These are phyloP conservation scores for Solea solea DNA, from an alignment of 2,113 vertebrate genomes.

Conservation along the genomic window DNA sequence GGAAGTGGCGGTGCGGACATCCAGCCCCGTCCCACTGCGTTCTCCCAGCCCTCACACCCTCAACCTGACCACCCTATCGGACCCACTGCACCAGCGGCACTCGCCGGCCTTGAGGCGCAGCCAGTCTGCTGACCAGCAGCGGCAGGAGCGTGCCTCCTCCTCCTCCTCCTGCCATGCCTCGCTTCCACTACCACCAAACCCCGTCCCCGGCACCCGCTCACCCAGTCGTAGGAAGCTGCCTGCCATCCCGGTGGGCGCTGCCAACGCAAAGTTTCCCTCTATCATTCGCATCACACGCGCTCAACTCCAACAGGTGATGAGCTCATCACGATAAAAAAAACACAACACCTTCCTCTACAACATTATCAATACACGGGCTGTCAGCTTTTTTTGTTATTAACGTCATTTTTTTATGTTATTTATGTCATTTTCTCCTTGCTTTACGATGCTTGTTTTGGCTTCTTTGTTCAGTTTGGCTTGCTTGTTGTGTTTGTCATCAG, in stretches of 20 bases:
- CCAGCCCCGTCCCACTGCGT: conserved; percentile 84
- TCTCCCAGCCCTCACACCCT: conserved; percentile 88
- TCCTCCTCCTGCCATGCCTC: conserved; percentile 82
- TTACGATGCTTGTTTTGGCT: conserved; percentile 54
- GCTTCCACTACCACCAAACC: conserved; percentile 73
- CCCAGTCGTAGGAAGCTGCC: conserved; percentile 90
- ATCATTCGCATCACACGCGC: conserved; percentile 93
- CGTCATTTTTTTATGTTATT: conserved; percentile 19
- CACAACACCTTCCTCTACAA: conserved; percentile 17
- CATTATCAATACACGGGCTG: conserved; percentile 27
- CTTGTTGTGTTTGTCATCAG: conserved; percentile 54
- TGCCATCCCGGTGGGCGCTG: conserved; percentile 84
- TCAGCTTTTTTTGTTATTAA: conserved; percentile 17
- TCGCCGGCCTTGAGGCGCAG: conserved; percentile 84
- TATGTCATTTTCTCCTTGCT: background rate
- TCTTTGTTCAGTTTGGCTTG: conserved; percentile 43
- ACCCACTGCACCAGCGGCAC: conserved; percentile 84
- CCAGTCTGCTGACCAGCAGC: conserved; percentile 86
- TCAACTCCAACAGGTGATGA: conserved; percentile 93
- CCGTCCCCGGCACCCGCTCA: conserved; percentile 65
- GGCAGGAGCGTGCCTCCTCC: conserved; percentile 70
- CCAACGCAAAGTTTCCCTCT: conserved; percentile 88
- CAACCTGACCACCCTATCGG: conserved; percentile 82
- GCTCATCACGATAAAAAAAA: conserved; percentile 30
- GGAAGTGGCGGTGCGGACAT: conserved; percentile 81